These are phyloP conservation scores for Rhea pennata DNA, from an alignment of 2,113 vertebrate genomes.

Conservation along the genomic window DNA sequence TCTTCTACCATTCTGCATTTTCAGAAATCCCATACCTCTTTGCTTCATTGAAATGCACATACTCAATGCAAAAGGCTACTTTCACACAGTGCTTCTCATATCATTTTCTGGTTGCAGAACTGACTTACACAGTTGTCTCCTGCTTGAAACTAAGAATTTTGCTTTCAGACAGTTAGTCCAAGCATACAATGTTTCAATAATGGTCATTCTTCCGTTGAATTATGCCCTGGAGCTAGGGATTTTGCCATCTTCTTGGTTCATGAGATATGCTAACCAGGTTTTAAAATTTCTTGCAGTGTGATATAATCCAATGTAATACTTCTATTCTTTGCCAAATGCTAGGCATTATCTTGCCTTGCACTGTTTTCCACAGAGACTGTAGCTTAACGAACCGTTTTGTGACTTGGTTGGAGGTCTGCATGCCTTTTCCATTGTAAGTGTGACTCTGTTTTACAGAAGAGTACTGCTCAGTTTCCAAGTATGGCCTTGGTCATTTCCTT, in stretches of 20 bases:
- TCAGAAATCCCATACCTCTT: background rate
- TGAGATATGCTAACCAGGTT: background rate
- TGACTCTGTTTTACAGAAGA: background rate
- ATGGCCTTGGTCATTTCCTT: background rate
- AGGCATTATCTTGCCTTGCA: background rate
- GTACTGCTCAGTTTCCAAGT: background rate
- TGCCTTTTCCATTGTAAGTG: background rate
- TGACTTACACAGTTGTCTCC: background rate
- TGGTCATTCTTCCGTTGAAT: background rate
- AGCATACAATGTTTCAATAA: background rate
- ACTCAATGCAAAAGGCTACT: background rate
- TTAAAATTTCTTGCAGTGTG: background rate
- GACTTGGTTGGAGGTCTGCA: background rate
- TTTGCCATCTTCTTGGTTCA: background rate
- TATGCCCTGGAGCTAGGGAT: background rate
- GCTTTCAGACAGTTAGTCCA: background rate
- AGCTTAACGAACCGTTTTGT: background rate
- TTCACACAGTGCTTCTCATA: background rate
- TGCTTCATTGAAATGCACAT: rapidly evolving
- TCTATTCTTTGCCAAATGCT: background rate
- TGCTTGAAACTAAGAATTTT: background rate
- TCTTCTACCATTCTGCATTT: background rate
- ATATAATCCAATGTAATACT: background rate
- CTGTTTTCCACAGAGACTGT: background rate
- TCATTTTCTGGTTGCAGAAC: background rate